phyloP scores from a whole-genome alignment of 2,888 invertebrate genomes.

The Bimastos eiseni region DNA sequence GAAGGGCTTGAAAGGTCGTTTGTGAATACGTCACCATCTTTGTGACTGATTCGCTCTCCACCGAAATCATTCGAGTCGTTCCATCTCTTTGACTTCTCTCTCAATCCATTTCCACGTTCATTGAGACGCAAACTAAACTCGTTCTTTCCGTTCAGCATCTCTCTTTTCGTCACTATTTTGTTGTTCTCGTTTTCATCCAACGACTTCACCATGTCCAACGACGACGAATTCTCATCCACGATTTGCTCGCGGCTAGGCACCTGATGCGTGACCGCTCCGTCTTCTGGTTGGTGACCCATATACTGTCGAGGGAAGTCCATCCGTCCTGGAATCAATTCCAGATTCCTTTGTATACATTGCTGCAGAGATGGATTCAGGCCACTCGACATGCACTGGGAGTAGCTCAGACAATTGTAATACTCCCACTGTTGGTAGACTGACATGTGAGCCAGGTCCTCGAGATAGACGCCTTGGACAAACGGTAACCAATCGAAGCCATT shows the following conservation, averaged over 20 bases:
- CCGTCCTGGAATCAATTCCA: background rate
- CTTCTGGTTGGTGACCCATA: background rate
- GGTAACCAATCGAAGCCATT: background rate
- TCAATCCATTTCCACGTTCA: background rate
- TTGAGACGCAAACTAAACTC: background rate
- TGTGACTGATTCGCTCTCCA: background rate
- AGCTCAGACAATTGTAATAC: background rate
- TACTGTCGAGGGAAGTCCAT: background rate
- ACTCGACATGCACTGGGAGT: background rate
- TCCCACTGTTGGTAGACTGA: background rate
- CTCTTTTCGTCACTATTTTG: background rate
- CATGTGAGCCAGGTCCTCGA: background rate
- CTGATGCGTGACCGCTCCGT: background rate
- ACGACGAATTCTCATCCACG: constrained; percentile 5
- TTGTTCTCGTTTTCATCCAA: constrained; percentile 17
- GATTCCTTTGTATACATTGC: background rate
- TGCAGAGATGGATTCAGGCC: background rate
- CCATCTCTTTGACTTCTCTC: background rate
- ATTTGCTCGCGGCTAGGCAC: background rate
- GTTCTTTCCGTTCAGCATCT: background rate
- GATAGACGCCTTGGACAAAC: background rate
- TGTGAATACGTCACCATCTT: background rate
- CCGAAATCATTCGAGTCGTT: background rate
- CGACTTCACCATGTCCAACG: background rate
- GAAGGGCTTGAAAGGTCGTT: background rate